These are phyloP conservation scores for Chiloscyllium punctatum DNA, from an alignment of 2,797 vertebrate species.

Conservation along the genomic window DNA sequence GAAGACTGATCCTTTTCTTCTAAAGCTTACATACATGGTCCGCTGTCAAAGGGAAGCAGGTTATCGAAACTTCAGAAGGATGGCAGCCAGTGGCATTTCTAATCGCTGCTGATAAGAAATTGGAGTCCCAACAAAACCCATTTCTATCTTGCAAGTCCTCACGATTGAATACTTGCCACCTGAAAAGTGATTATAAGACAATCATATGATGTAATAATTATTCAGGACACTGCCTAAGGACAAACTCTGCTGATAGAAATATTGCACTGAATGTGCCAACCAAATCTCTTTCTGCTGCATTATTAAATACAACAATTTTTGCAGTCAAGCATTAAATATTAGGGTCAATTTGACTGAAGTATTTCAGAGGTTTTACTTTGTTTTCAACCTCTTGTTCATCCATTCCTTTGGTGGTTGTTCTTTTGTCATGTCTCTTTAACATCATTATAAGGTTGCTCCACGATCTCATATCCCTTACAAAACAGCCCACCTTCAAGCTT, in stretches of 20 bases:
- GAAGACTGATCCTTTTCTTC: not conserved
- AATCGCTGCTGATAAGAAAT: not conserved
- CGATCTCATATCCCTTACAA: too few relatives aligned
- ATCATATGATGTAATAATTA: not conserved
- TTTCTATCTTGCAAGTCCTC: not conserved
- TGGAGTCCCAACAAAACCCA: not conserved
- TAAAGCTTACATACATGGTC: not conserved
- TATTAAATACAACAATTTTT: conserved; percentile 13
- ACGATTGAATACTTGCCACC: not conserved
- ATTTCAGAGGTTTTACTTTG: not conserved
- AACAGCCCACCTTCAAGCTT: too few relatives aligned
- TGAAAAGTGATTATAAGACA: conserved; percentile 23
- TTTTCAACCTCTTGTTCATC: not conserved
- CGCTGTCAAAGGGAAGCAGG: not conserved
- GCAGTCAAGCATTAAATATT: not conserved
- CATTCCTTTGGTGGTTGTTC: not conserved
- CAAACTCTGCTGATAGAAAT: not conserved
- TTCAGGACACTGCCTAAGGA: conserved; percentile 1
- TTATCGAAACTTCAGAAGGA: not conserved
- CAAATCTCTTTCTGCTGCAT: conserved; percentile 20
- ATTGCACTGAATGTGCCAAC: conserved; percentile 5
- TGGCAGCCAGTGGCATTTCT: conserved; percentile 8
- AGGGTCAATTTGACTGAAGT: conserved; percentile 3
- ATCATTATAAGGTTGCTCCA: too few relatives aligned
- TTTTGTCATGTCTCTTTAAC: too few relatives aligned